These are phyloP conservation scores for Oppia nitens DNA, from an alignment of 1,140 invertebrate genomes.

Conservation along the genomic window DNA sequence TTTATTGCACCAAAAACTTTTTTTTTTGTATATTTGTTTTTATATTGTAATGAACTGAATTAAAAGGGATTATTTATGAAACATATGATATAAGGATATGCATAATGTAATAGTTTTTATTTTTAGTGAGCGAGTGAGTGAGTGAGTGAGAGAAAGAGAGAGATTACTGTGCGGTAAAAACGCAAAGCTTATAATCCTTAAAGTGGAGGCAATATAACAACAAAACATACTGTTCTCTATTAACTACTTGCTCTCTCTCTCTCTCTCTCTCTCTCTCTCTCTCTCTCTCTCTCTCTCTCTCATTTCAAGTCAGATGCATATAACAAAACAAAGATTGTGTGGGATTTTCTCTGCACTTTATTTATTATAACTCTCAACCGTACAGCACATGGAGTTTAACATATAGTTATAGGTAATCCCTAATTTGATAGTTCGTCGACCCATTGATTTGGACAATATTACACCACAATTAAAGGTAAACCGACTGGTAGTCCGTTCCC, in stretches of 20 bases:
- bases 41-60: too few species aligned
- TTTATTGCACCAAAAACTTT: too few species aligned
- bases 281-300: too few species aligned
- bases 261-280: too few species aligned
- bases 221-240: background rate
- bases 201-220: background rate
- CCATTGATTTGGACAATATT: background rate
- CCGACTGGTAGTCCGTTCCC: background rate
- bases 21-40: too few species aligned
- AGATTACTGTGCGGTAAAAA: background rate
- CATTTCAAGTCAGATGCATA: too few species aligned
- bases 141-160: too few species aligned
- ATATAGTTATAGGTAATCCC: background rate
- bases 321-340: background rate
- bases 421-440: background rate
- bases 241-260: too few species aligned
- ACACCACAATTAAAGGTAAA: too few species aligned
- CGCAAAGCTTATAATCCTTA: background rate
- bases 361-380: background rate
- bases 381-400: background rate
- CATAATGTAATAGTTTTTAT: background rate
- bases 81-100: background rate
- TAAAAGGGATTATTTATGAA: background rate
- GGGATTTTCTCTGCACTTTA: background rate
- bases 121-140: too few species aligned